Base-by-base conservation (phyloP, 30 jellyfish, hydroid and myxozoan species). In the Aurelia sp. region DNA sequence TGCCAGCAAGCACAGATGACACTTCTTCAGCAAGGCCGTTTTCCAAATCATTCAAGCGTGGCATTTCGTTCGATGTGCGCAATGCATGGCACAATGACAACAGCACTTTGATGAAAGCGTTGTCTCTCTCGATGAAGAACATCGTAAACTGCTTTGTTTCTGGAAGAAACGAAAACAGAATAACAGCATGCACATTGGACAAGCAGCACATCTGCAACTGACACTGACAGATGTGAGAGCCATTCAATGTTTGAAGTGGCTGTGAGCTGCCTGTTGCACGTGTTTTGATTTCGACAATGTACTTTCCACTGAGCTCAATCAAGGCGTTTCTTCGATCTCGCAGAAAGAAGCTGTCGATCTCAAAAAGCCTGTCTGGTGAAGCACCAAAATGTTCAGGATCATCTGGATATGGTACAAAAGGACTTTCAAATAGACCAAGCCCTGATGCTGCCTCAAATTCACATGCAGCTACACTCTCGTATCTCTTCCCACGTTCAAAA, bases 341-440 rank as follows among this genome's bases (percentile, higher is more conserved):
- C 16, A 69, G n/a, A 69, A 16, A 38, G 62, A 69, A 69, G 40
- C 40, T 69, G 20, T 40, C 53, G 61, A 70, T 59, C 20, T 70
- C 41, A 48, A 70, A 70, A 18, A 70, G 16, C 21, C 62, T 35
- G 38, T 70, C 81, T 21, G 81, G 81, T 9, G 81, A 70, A 48
- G 81, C 81, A 70, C 81, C 81, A 40, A 30, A 70, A 17, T 7
- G 62, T 21, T 70, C 33, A 21, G 81, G 81, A 40, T 70, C 81
- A 17, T 35, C 27, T 21, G 67, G 81, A 70, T 4, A 48, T 13
- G 48, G 63, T 12, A 70, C 21, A 18, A 70, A 70, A 6, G 81
- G 81, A 69, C 81, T 69, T 38, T 69, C 81, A 15, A 12, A 20
- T 8, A 69, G 30, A n/a, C n/a, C 31, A 20, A 66, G 31, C 52